Base-by-base conservation (phyloP, 2,797 vertebrate genomes). In the Serranus cabrilla region DNA sequence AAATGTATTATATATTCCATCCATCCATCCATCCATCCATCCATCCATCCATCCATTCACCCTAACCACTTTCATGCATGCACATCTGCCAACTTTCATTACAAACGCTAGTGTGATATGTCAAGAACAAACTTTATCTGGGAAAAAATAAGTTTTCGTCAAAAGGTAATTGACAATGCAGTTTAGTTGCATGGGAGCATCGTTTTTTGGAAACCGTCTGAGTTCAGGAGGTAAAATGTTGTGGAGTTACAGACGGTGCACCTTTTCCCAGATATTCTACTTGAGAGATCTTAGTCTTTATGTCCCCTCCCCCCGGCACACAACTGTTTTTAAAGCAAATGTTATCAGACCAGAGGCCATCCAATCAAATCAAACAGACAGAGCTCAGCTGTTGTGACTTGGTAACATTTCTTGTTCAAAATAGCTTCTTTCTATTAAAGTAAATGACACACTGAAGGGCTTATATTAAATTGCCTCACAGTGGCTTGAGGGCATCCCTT, bases 301-400 rank as follows among this genome's bases (percentile, higher is more conserved):
- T 74, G 72, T 75, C 20, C 52, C 49, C 43, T 62, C 52, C 70
- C n/a, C 18, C 62, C 16, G 4, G 57, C 51, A 77, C 55, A 71
- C 81, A 88, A 72, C 83, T 89, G 84, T 82, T 89, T 90, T 85
- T 64, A 74, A 81, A 89, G 77, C 27, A 80, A 80, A 79, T 83
- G 75, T 79, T 89, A 83, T 82, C 83, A 89, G 82, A 84, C 57
- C 78, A 87, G 68, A 74, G 63, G 67, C 71, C 75, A 89, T 77
- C 66, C 61, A 76, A 81, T 56, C 79, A 84, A 80, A 86, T 80
- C 77, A 78, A 80, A 86, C 71, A 63, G 20, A 69, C 81, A 74
- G 67, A 86, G 61, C 72, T 81, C 80, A 81, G 62, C 71, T 82
- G 83, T 63, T 78, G 60, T 47, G 64, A 66, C 72, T 57, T 54